phyloP scores from a whole-genome alignment of 2,797 vertebrate species.

The Philypnodon macrostomus region DNA sequence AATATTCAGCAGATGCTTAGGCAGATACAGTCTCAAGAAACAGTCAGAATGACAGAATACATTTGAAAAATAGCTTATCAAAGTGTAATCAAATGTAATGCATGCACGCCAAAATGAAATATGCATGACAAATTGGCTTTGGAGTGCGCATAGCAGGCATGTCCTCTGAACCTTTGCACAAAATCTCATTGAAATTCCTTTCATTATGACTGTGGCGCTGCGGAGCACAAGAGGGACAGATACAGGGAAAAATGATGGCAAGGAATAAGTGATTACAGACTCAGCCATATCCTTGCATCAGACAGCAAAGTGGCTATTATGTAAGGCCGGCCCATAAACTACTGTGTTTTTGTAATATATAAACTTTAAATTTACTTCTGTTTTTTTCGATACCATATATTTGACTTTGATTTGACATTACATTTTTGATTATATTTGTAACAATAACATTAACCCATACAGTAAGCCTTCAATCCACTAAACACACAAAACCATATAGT shows the following conservation, averaged over 20 bases:
- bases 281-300: conserved; percentile 40
- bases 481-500: too few relatives aligned
- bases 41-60: conserved; percentile 44
- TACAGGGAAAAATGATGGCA: conserved; percentile 37
- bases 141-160: conserved; percentile 59
- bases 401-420: too few relatives aligned
- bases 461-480: too few relatives aligned
- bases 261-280: conserved; percentile 52
- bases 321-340: too few relatives aligned
- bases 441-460: too few relatives aligned
- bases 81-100: conserved; percentile 66
- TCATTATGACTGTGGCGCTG: conserved; percentile 63
- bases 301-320: too few relatives aligned
- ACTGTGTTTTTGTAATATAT: too few relatives aligned
- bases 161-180: conserved; percentile 63
- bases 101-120: conserved; percentile 58
- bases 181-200: conserved; percentile 72
- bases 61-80: conserved; percentile 52
- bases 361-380: too few relatives aligned
- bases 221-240: conserved; percentile 40
- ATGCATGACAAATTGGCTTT: conserved; percentile 72
- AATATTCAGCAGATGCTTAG: conserved; percentile 54
- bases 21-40: conserved; percentile 46
- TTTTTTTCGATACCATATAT: too few relatives aligned
- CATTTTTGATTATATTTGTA: too few relatives aligned